A percentile compares a stretch with the other conserved stretches of the same genome.
These are phyloP conservation scores for Biston betularia DNA, from an alignment of 2,888 invertebrate species.

Conservation along the genomic window DNA sequence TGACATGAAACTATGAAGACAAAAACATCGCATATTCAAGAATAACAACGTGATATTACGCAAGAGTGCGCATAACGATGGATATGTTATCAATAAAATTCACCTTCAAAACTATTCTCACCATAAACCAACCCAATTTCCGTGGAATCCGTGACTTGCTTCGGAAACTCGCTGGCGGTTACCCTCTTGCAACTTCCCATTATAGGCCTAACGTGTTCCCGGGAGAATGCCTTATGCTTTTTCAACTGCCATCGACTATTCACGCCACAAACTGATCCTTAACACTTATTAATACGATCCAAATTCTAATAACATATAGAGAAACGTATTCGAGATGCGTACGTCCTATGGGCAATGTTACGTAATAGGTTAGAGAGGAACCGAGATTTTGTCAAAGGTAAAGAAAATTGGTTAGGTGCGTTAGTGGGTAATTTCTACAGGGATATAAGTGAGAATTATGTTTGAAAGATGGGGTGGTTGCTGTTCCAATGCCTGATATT, in stretches of 20 bases:
- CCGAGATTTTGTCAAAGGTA: conserved; percentile 85
- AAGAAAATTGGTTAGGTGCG: conserved; percentile 81
- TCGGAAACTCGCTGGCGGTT: conserved; percentile 41
- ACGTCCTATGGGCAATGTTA: conserved; percentile 84
- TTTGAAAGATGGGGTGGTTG: conserved; percentile 45
- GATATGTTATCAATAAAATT: conserved; percentile 28
- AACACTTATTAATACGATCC: conserved; percentile 72
- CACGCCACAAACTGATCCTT: conserved; percentile 69
- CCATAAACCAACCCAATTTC: conserved; percentile 37
- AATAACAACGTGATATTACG: not conserved
- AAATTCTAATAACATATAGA: conserved; percentile 59
- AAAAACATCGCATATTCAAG: no score
- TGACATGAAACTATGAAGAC: no score
- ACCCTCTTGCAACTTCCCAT: conserved; percentile 63
- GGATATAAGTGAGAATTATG: conserved; percentile 71
- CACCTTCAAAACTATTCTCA: conserved; percentile 35
- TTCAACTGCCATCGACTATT: conserved; percentile 47
- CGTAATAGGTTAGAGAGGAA: conserved; percentile 78
- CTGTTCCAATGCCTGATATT: conserved; percentile 43
- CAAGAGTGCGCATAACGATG: not conserved
- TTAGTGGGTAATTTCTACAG: conserved; percentile 77
- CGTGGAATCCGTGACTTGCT: conserved; percentile 43
- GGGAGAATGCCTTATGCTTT: conserved; percentile 68
- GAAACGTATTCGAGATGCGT: conserved; percentile 76
- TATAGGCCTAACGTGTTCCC: conserved; percentile 70